Base-by-base conservation (phyloP, 2,888 invertebrate genomes). In the Caenorhabditis wallacei region DNA sequence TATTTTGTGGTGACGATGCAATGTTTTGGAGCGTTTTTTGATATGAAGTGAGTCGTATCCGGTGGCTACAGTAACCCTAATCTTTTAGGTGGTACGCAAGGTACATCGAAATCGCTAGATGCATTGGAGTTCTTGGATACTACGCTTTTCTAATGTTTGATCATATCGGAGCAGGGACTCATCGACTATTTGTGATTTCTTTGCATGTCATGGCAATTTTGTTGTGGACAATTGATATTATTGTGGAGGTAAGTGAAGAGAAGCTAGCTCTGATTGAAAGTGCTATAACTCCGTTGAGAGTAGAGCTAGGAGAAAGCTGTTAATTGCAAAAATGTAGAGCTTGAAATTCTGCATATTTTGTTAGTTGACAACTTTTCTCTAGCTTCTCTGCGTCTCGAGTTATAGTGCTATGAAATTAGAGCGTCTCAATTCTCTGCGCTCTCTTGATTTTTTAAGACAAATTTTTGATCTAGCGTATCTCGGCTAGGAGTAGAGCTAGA, bases 1-100 rank as follows among this genome's bases (percentile, higher is more conserved):
- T 91, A 90, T 54, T 91, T 91, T 81, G 88, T 91, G 11, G 82
- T 87, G 24, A 86, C 91, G n/a, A 88, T 90, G 90, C 90, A 90
- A 70, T 86, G 83, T 46, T 88, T 89, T 54, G 88, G 87, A 54
- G 86, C 88, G 16, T 88, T 90, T 69, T 90, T 90, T 61, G 90
- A 90, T 79, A 61, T 37, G 40, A 66, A 57, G 79, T 79, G 56
- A 71, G 70, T 63, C 20, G 43, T 30, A 30, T 51, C 13, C 10
- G 35, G 48, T 18, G 7, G 20, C 46, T 59, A 57, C 57, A 26
- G 57, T 57, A 57, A 48, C 24, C 48, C 10, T 26, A 8, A 16
- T 48, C 13, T 68, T 80, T 72, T 74, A 91, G 91, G 70, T 88
- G 86, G 85, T 91, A 85, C 71, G 90, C 91, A 2, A 84, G 88